These are phyloP conservation scores for Microcebus murinus DNA, from an alignment of 2,113 vertebrate species.

Conservation along the genomic window DNA sequence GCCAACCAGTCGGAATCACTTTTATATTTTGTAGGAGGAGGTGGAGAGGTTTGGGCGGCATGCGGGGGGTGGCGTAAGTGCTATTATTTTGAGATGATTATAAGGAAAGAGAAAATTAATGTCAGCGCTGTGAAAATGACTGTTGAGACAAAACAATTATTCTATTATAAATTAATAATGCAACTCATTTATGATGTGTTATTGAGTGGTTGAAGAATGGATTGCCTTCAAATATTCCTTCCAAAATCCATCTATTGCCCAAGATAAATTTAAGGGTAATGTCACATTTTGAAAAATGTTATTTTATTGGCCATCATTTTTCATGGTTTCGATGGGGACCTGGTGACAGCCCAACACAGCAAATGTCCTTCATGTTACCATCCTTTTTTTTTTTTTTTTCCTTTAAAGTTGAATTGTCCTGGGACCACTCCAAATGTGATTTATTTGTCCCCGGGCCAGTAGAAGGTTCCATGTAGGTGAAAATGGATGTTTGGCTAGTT, in stretches of 20 bases:
- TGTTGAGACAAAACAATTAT: conserved; percentile 92
- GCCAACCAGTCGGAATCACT: neutral
- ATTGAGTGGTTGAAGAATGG: conserved; percentile 93
- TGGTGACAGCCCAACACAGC: conserved; percentile 94
- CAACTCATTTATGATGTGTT: conserved; percentile 93
- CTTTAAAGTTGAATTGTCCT: conserved; percentile 88
- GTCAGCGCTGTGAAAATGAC: conserved; percentile 79
- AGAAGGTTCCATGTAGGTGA: conserved; percentile 94
- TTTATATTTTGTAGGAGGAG: neutral
- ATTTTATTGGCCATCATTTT: conserved; percentile 97
- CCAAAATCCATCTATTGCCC: conserved; percentile 92
- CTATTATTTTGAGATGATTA: conserved; percentile 74
- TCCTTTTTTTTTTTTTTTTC: conserved; percentile 86
- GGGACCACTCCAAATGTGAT: conserved; percentile 96
- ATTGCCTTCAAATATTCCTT: conserved; percentile 91
- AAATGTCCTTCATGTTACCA: conserved; percentile 96
- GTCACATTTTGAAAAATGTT: conserved; percentile 97
- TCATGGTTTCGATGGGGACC: conserved; percentile 92
- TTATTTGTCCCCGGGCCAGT: conserved; percentile 95
- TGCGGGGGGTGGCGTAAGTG: neutral
- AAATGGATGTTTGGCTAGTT: conserved; percentile 90
- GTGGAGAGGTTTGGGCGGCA: neutral
- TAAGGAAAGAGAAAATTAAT: conserved; percentile 78
- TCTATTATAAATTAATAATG: conserved; percentile 95
- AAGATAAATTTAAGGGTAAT: conserved; percentile 96